Evolutionary conservation across 2,888 invertebrate genomes (phyloP).

Genomic region (Malachius bipustulatus): DNA sequence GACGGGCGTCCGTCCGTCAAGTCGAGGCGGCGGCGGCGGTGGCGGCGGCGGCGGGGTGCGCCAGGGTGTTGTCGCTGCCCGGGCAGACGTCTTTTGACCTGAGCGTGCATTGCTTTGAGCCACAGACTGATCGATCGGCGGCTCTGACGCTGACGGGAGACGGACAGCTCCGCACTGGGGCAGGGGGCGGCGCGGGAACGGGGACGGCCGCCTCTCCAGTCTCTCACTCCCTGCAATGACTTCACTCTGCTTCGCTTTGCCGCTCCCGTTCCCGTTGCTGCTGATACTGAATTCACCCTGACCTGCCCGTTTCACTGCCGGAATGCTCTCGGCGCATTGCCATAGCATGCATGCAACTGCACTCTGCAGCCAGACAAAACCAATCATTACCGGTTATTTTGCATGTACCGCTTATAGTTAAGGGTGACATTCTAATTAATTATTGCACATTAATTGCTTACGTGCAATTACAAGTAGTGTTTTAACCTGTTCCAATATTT

Average conservation of each 20-base stretch:
- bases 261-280: not conserved
- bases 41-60: conserved; percentile 21
- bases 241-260: not conserved
- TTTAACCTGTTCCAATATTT: too few species aligned
- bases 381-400: too few species aligned
- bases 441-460: too few species aligned
- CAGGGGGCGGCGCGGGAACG: conserved; percentile 7
- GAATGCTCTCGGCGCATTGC: too few species aligned
- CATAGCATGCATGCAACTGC: too few species aligned
- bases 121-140: conserved; percentile 38
- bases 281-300: conserved; percentile 3
- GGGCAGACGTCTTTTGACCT: conserved; percentile 40
- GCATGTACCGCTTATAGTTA: too few species aligned
- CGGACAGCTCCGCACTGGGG: conserved; percentile 35
- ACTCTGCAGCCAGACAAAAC: too few species aligned
- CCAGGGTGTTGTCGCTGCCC: conserved; percentile 33
- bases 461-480: too few species aligned
- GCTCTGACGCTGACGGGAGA: conserved; percentile 37
- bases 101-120: conserved; percentile 40
- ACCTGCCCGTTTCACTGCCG: not conserved
- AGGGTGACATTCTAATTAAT: too few species aligned
- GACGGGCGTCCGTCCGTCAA: conserved; percentile 28
- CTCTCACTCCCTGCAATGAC: conserved; percentile 3
- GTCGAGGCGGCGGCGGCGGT: conserved; percentile 21
- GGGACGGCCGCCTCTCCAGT: not conserved